Conservation (phyloP, 2,113 vertebrate genomes). For the Phainopepla nitens region DNA sequence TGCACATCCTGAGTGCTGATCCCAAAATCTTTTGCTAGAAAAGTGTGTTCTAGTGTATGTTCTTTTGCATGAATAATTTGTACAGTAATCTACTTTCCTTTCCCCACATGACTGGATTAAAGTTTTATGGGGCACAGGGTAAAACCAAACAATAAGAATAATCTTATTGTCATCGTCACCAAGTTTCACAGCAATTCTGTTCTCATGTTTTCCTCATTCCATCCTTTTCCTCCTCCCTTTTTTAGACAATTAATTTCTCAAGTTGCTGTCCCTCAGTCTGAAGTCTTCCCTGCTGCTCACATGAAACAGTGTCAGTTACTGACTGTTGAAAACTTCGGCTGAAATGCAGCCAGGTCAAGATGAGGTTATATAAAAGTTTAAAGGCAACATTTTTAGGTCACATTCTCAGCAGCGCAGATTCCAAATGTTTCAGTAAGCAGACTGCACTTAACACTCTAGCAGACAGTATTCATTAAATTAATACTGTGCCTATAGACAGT, state of each 20-base stretch:
- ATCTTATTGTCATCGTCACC: constrained; percentile 32
- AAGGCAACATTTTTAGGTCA: constrained; percentile 59
- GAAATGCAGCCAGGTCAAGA: constrained; percentile 60
- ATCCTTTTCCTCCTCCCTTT: constrained; percentile 1
- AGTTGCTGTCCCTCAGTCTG: constrained; percentile 39
- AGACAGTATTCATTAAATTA: neutral
- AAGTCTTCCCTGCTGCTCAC: constrained; percentile 55
- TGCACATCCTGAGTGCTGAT: neutral
- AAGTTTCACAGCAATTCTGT: constrained; percentile 11
- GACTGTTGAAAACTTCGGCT: constrained; percentile 57
- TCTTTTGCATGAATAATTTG: constrained; percentile 24
- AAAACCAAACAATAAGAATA: constrained; percentile 46
- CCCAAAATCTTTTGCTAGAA: neutral
- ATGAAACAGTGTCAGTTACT: constrained; percentile 59
- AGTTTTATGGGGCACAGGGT: constrained; percentile 53
- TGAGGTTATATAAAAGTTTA: constrained; percentile 62
- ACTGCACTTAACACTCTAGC: constrained; percentile 1
- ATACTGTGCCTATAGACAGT: neutral
- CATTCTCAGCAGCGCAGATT: constrained; percentile 12
- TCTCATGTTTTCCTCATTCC: constrained; percentile 28
- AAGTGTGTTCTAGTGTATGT: neutral
- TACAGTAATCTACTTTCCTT: constrained; percentile 56
- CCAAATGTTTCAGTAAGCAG: constrained; percentile 27
- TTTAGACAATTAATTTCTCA: constrained; percentile 38
- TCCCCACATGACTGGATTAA: constrained; percentile 63